Evolutionary conservation across 2,888 invertebrate genomes (phyloP), one percentile per base, ranked within the genome.

Genomic region (Aromia moschata): DNA sequence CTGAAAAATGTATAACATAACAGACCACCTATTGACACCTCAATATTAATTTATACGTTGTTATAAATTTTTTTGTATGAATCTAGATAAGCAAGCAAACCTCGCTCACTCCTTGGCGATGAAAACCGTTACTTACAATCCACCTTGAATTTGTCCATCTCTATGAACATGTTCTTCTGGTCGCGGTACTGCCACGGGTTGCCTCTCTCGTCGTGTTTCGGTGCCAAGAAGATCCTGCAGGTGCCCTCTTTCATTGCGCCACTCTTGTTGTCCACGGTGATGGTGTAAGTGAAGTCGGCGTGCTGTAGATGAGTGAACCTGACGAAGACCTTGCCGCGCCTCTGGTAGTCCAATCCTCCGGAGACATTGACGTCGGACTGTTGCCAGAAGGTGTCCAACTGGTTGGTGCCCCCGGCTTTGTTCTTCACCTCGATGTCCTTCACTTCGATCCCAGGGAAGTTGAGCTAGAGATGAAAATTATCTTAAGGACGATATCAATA

Each of bases 261-360:
- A 0, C 79, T 81, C 0, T 80, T 74, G 49, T 78, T 79, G 51
- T 76, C 73, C 2, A 78, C 77, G 1, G 67, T 76, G 56, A 79
- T 75, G 40, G 81, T 84, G 73, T 91, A 92, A 30, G 81, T 81
- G 83, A 88, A 93, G 0, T 86, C 85, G 10, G 85, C 83, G 74
- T 93, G 89, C 79, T 93, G 91, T 60, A 93, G 83, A 79, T 93
- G 93, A 0, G 88, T 90, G 77, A 91, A 88, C 16, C 89, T 83
- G 0, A 89, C 91, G 43, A 89, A 85, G 33, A 93, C 87, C 38
- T 87, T 79, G 43, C 93, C 93, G 0, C 91, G 83, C 0, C 92
- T 92, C 5, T 87, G 85, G 80, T 94, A 94, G 81, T 94, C 93
- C 75, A 94, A 84, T 0, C 94, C 94, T 0, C 92, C 85, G 0